Conservation (phyloP, 53 echinoderm and acorn worm species). For the Apostichopus leukothele region DNA sequence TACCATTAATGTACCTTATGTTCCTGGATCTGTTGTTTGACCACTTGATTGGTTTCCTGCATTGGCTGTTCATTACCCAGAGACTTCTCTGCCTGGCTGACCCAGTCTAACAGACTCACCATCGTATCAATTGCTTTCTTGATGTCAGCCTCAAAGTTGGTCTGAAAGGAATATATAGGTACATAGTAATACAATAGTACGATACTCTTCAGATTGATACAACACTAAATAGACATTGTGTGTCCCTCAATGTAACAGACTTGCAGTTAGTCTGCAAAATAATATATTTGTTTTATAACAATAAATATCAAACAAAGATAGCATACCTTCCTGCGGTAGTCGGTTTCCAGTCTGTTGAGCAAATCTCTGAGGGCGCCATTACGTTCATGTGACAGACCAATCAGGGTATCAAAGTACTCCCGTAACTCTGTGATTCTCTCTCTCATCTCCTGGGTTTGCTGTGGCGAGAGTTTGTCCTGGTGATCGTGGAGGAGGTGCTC, state of each 20-base stretch:
- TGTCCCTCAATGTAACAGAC: too few relatives aligned
- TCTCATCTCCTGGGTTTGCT: slow-evolving; percentile 83
- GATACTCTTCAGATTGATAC: too few relatives aligned
- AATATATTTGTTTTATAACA: too few relatives aligned
- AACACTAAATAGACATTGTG: too few relatives aligned
- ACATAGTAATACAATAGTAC: neutral
- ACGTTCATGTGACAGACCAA: slow-evolving; percentile 77
- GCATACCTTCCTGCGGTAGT: slow-evolving; percentile 75
- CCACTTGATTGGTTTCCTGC: slow-evolving; percentile 64
- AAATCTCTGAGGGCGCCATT: slow-evolving; percentile 71
- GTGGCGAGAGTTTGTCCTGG: slow-evolving; percentile 77
- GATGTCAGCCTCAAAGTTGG: slow-evolving; percentile 81
- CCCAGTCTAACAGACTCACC: slow-evolving; percentile 83
- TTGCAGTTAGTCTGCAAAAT: too few relatives aligned
- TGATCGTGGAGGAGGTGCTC: slow-evolving; percentile 93
- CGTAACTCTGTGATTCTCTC: slow-evolving; percentile 77
- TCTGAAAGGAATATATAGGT: slow-evolving; percentile 36
- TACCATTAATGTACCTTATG: slow-evolving; percentile 68
- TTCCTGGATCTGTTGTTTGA: slow-evolving; percentile 77
- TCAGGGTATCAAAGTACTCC: slow-evolving; percentile 89
- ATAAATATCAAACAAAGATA: neutral
- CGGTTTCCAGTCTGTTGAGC: slow-evolving; percentile 69
- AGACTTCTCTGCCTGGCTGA: slow-evolving; percentile 75
- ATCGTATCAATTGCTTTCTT: slow-evolving; percentile 64
- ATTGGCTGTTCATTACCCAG: slow-evolving; percentile 88